Percentiles rank a stretch among this genome's conserved stretches.
Conservation (phyloP, 2,888 invertebrate species). For the Yponomeuta malinellus region DNA sequence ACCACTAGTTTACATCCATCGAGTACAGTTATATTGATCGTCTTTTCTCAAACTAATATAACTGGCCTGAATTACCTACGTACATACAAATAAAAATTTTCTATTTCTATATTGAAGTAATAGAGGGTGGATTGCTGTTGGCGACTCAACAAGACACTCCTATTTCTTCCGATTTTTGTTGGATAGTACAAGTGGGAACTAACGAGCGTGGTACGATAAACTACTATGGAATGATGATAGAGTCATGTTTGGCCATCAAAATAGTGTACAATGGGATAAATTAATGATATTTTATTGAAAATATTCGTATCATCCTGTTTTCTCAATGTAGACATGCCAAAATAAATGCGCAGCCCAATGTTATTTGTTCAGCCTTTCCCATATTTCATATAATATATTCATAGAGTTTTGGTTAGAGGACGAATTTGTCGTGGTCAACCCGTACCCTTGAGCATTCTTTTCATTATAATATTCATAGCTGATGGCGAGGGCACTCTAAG, state of each 20-base stretch:
- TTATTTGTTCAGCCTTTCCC: conserved; percentile 37
- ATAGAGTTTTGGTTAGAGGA: conserved; percentile 46
- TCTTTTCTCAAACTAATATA: too few species aligned
- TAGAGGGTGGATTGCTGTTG: not conserved
- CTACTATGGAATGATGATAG: not conserved
- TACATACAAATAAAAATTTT: too few species aligned
- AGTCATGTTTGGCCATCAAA: not conserved
- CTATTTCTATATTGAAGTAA: too few species aligned
- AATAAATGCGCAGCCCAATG: conserved; percentile 21
- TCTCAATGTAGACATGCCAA: not conserved
- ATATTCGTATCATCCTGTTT: not conserved
- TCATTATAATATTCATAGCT: conserved; percentile 49
- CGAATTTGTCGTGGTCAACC: conserved; percentile 45
- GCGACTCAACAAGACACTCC: not conserved
- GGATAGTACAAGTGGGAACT: not conserved
- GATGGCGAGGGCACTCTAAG: conserved; percentile 26
- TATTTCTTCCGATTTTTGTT: not conserved
- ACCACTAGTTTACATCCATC: too few species aligned
- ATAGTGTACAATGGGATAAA: not conserved
- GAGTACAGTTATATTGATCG: too few species aligned
- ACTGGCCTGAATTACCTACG: too few species aligned
- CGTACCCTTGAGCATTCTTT: conserved; percentile 24
- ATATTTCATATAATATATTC: conserved; percentile 55
- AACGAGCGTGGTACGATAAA: not conserved
- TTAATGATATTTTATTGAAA: not conserved